Conservation (phyloP, 2,797 vertebrate genomes). For the Peromyscus melanophrys region DNA sequence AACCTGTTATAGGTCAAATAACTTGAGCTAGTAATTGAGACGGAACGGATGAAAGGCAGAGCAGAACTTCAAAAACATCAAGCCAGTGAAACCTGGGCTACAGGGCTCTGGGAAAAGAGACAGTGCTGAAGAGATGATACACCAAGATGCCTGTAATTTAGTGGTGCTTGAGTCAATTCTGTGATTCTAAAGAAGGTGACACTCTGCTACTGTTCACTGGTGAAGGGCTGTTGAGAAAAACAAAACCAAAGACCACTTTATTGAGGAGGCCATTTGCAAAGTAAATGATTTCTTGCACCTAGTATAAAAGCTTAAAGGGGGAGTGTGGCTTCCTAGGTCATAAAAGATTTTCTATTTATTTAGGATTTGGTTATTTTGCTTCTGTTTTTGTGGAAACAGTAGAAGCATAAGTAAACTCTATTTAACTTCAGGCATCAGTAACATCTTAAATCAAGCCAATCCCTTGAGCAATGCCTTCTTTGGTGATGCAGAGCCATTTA, state of each 20-base stretch:
- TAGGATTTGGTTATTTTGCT: background rate
- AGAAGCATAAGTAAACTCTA: background rate
- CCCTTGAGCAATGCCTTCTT: background rate
- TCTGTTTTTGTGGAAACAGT: background rate
- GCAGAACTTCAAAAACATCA: background rate
- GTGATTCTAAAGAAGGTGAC: background rate
- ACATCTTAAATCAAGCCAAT: background rate
- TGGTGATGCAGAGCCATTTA: background rate
- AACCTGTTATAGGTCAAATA: constrained; percentile 36
- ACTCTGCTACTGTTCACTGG: background rate
- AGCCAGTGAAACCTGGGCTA: background rate
- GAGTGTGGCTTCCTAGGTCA: background rate
- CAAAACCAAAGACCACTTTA: background rate
- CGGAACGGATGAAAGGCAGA: constrained; percentile 17
- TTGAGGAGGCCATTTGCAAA: constrained; percentile 48
- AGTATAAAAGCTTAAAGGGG: background rate
- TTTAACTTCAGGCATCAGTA: background rate
- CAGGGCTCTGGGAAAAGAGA: background rate
- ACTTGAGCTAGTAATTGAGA: constrained; percentile 32
- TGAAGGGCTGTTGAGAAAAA: constrained; percentile 41
- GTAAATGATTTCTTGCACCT: background rate
- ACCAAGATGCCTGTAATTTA: background rate
- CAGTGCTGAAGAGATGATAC: background rate
- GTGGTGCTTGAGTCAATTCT: background rate
- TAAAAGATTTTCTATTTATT: background rate